These are phyloP conservation scores for Troides aeacus DNA, from an alignment of 2,888 invertebrate species.

Conservation along the genomic window DNA sequence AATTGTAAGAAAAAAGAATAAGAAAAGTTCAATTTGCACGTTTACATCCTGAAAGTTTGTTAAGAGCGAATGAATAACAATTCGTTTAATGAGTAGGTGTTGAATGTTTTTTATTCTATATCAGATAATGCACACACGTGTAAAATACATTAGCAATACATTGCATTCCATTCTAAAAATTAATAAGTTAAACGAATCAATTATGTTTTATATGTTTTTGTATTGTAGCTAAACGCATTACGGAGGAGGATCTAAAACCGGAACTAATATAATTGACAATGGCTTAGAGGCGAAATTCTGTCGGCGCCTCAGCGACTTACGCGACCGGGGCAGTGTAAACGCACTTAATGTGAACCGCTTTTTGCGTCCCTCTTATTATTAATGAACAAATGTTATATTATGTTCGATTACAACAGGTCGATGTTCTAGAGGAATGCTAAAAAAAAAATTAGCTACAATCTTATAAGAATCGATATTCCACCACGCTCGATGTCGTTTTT, in stretches of 20 bases:
- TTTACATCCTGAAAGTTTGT: constrained; percentile 29
- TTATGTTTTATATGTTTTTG: constrained; percentile 58
- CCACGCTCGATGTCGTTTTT: constrained; percentile 51
- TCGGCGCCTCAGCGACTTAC: constrained; percentile 25
- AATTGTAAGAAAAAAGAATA: constrained; percentile 8
- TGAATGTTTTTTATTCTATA: constrained; percentile 16
- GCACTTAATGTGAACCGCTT: constrained; percentile 67
- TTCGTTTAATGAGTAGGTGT: constrained; percentile 26
- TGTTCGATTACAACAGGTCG: constrained; percentile 70
- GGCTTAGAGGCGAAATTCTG: constrained; percentile 39
- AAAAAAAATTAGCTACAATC: constrained; percentile 59
- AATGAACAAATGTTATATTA: constrained; percentile 67
- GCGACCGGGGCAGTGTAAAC: constrained; percentile 47
- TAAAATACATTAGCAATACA: constrained; percentile 39
- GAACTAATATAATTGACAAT: constrained; percentile 71
- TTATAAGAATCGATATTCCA: constrained; percentile 46
- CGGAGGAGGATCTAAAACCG: constrained; percentile 72
- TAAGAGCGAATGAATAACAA: constrained; percentile 15
- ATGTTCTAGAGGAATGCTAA: constrained; percentile 69
- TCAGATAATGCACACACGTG: constrained; percentile 30
- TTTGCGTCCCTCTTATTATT: constrained; percentile 67
- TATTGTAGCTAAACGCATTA: constrained; percentile 52
- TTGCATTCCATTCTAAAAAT: constrained; percentile 53
- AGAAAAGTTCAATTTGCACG: constrained; percentile 22
- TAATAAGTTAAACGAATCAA: constrained; percentile 54